phyloP scores from a whole-genome alignment of 2,888 invertebrate species.

The Macrostomum cliftonense region DNA sequence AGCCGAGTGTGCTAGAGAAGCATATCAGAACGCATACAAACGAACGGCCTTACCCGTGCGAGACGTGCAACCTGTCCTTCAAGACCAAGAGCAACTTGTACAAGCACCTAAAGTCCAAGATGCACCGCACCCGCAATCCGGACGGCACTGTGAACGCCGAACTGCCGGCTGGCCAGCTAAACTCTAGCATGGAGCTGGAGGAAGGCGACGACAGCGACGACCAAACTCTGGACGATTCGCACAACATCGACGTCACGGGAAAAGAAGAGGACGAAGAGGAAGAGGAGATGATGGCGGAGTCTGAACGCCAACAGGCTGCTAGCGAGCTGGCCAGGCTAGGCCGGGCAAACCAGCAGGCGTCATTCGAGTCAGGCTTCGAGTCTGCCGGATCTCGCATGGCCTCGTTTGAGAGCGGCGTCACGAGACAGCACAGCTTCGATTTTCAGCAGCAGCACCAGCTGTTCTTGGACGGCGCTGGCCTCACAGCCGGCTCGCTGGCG shows the following conservation, averaged over 20 bases:
- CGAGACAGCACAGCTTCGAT: no score
- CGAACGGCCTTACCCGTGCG: constrained; percentile 73
- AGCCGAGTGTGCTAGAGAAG: constrained; percentile 77
- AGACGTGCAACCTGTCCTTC: constrained; percentile 71
- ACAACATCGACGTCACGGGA: constrained; percentile 3
- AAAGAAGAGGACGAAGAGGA: constrained; percentile 8
- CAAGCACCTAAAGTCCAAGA: constrained; percentile 54
- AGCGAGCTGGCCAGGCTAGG: constrained; percentile 17
- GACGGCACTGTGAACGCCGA: constrained; percentile 16
- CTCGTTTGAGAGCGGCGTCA: no score
- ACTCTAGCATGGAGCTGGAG: constrained; percentile 47
- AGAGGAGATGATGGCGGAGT: constrained; percentile 5
- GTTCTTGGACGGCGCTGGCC: not conserved
- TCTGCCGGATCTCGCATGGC: no score
- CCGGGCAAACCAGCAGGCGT: not conserved
- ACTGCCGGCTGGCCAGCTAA: constrained; percentile 2
- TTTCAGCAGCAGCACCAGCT: no score
- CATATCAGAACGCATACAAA: constrained; percentile 81
- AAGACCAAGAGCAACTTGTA: constrained; percentile 80
- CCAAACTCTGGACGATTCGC: not conserved
- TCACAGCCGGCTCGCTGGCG: no score
- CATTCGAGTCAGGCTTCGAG: not conserved
- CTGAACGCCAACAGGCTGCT: constrained; percentile 23
- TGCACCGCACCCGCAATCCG: constrained; percentile 14
- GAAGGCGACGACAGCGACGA: constrained; percentile 35